Evolutionary conservation across 2,113 vertebrate species (phyloP).

Genomic region (Brachirus orientalis): DNA sequence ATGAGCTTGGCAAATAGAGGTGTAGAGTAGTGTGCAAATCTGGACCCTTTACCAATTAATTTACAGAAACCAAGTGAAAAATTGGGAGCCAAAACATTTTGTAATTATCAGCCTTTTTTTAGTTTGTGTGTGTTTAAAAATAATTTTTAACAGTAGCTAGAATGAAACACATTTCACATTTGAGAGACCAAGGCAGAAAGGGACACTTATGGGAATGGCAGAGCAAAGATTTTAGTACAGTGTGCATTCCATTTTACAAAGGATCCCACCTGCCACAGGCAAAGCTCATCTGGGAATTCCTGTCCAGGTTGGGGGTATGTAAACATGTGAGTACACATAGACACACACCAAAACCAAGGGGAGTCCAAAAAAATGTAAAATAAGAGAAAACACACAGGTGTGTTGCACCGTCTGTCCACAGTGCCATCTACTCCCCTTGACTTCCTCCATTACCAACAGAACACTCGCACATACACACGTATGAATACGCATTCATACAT

Average conservation of each 20-base stretch:
- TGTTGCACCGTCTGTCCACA: conserved; percentile 44
- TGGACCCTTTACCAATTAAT: conserved; percentile 58
- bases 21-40: conserved; percentile 53
- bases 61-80: conserved; percentile 51
- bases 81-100: conserved; percentile 47
- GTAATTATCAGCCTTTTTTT: conserved; percentile 38
- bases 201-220: conserved; percentile 4
- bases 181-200: conserved; percentile 5
- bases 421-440: conserved; percentile 11
- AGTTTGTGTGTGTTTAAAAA: conserved; percentile 22
- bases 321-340: conserved; percentile 65
- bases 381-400: conserved; percentile 50
- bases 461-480: conserved; percentile 38
- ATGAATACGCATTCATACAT: conserved; percentile 49
- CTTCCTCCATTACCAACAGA: conserved; percentile 24
- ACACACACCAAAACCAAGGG: too few species aligned
- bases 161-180: background rate
- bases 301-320: conserved; percentile 62
- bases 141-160: conserved; percentile 26
- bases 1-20: conserved; percentile 65
- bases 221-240: conserved; percentile 34
- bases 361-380: conserved; percentile 23
- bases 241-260: conserved; percentile 59
- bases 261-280: conserved; percentile 64
- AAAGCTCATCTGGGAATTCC: conserved; percentile 68